A percentile compares a stretch with the other conserved stretches of the same genome.
phyloP scores from a whole-genome alignment of 1,140 invertebrate species.

The Drosophila sp. region DNA sequence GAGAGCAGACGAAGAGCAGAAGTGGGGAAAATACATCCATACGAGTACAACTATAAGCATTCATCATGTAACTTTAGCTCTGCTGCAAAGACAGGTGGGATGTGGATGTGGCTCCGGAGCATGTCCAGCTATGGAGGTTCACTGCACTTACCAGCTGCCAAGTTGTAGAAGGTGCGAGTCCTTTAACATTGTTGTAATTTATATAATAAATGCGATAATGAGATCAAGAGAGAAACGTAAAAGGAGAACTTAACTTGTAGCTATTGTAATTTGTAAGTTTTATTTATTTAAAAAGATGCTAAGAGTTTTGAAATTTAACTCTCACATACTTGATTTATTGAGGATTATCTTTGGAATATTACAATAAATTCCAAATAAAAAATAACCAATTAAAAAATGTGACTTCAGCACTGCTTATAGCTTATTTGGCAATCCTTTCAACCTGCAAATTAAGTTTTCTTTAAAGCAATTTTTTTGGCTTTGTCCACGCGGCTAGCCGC shows the following conservation, averaged over 20 bases:
- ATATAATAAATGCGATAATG: slow-evolving; percentile 52
- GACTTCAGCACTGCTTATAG: too few relatives aligned
- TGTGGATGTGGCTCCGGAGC: neutral
- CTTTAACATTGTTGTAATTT: slow-evolving; percentile 45
- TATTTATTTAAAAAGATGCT: too few relatives aligned
- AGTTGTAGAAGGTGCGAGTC: slow-evolving; percentile 34
- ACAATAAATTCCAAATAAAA: too few relatives aligned
- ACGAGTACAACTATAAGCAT: slow-evolving; percentile 58
- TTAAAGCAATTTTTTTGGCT: slow-evolving; percentile 47
- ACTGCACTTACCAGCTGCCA: slow-evolving; percentile 26
- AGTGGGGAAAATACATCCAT: slow-evolving; percentile 37
- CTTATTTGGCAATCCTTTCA: slow-evolving; percentile 10
- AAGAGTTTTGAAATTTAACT: too few relatives aligned
- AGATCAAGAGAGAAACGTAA: slow-evolving; percentile 2
- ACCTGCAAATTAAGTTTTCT: slow-evolving; percentile 37
- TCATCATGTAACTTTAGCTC: slow-evolving; percentile 63
- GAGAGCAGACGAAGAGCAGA: neutral
- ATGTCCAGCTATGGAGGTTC: slow-evolving; percentile 20
- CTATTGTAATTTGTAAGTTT: too few relatives aligned
- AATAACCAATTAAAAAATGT: too few relatives aligned
- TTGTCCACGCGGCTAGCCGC: slow-evolving; percentile 36
- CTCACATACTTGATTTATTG: too few relatives aligned
- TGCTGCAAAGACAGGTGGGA: neutral
- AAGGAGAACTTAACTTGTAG: neutral
- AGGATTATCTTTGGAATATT: too few relatives aligned